Base-by-base conservation (phyloP, 2,888 invertebrate genomes). In the Anodontia alba region DNA sequence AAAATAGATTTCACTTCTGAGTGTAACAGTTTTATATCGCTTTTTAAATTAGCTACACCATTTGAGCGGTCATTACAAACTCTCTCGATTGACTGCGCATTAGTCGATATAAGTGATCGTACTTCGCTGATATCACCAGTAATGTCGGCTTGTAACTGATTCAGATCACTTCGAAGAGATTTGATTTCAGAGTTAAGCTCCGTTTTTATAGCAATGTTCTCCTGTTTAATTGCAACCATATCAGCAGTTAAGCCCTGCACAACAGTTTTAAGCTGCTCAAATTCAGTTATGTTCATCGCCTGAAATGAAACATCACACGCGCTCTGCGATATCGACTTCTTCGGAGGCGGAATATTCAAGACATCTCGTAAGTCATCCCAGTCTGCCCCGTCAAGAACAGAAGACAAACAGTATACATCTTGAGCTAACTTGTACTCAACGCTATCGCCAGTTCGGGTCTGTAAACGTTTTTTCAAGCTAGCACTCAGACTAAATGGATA, bases 341-440 rank as follows among this genome's bases (percentile, higher is more conserved):
- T 57, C 8, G 42, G 8, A 23, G 23, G 20, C 12, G 51, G 23
- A 26, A 57, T 29, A 29, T 26, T 57, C 29, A 57, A 17, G 29
- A 57, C 57, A 57, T 57, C 57, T 10, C 57, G 57, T 7, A 57
- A 29, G 29, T 57, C 57, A 26, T 57, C 57, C 57, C 57, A 57
- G 10, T 57, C 57, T 26, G 57, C 57, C 57, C 57, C 57, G 29
- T 57, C 57, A 57, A 57, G 57, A 29, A 57, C 57, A 26, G 57
- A 57, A 8, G 57, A 29, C 29, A 57, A 29, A 17, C 29, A 57
- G 57, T 57, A 57, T 26, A 57, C 29, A 29, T 57, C 57, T 29
- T 57, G 57, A 5, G 57, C 57, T 29, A 57, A 29, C 29, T 57
- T 57, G 29, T 57, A 57, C 29, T 57, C 57, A 20, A 57, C 57